These are phyloP conservation scores for Sander lucioperca DNA, from an alignment of 2,113 vertebrate species.

Conservation along the genomic window DNA sequence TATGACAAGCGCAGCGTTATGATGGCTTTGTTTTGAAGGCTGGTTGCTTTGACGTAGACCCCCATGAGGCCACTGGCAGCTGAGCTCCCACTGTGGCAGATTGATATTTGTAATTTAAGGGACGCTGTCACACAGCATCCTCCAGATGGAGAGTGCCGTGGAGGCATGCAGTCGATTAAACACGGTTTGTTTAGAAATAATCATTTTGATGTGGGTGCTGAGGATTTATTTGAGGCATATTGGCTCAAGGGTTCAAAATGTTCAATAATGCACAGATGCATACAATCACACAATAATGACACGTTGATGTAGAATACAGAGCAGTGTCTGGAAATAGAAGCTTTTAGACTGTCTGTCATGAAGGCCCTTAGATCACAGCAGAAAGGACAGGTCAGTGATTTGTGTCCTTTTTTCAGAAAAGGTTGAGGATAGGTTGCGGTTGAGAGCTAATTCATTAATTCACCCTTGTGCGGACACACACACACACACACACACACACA, in stretches of 20 bases:
- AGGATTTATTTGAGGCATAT: conserved; percentile 72
- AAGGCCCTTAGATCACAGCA: conserved; percentile 32
- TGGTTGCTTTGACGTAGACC: conserved; percentile 73
- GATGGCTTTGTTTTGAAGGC: conserved; percentile 77
- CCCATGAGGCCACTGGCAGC: conserved; percentile 79
- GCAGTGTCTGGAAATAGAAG: conserved; percentile 11
- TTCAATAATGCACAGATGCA: conserved; percentile 61
- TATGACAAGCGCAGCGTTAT: conserved; percentile 45
- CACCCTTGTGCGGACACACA: not conserved
- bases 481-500: not conserved
- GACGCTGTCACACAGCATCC: conserved; percentile 81
- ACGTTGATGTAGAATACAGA: conserved; percentile 29
- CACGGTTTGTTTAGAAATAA: conserved; percentile 83
- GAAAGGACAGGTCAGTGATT: conserved; percentile 69
- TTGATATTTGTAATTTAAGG: conserved; percentile 85
- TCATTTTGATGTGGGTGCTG: conserved; percentile 75
- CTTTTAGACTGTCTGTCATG: conserved; percentile 46
- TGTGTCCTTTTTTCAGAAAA: conserved; percentile 56
- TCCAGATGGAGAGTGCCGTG: conserved; percentile 77
- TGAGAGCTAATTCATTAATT: conserved; percentile 65
- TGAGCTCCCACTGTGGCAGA: conserved; percentile 82
- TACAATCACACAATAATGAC: conserved; percentile 47
- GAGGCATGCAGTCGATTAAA: conserved; percentile 80
- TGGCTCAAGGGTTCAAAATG: conserved; percentile 72
- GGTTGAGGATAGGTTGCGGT: conserved; percentile 53